Evolutionary conservation across 2,888 invertebrate species (phyloP).

Genomic region (Panopea generosa): DNA sequence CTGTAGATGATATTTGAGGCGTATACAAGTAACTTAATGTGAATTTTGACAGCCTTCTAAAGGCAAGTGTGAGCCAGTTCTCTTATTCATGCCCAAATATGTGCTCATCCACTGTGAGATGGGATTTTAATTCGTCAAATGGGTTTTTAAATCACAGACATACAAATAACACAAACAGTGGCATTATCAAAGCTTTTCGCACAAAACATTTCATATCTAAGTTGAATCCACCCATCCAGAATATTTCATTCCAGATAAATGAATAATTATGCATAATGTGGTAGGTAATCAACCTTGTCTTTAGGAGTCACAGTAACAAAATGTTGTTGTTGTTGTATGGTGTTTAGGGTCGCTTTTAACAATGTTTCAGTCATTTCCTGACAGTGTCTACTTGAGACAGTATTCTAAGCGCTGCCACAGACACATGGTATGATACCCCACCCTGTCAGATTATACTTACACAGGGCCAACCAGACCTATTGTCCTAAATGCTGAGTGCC

Average conservation of each 20-base stretch:
- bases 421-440: too few relatives aligned
- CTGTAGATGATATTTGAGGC: conserved; percentile 15
- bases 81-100: conserved; percentile 8
- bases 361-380: too few relatives aligned
- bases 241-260: conserved; percentile 7
- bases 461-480: too few relatives aligned
- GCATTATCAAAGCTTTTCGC: not conserved
- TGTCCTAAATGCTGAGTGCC: too few relatives aligned
- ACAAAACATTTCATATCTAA: not conserved
- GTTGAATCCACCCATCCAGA: conserved; percentile 6
- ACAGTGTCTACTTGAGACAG: too few relatives aligned
- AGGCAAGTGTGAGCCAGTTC: conserved; percentile 17
- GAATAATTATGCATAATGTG: too few relatives aligned
- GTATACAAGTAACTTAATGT: conserved; percentile 11
- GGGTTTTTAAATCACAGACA: conserved; percentile 33
- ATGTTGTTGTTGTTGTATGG: too few relatives aligned
- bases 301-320: too few relatives aligned
- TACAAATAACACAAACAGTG: conserved; percentile 10
- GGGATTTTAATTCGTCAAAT: conserved; percentile 29
- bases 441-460: too few relatives aligned
- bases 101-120: conserved; percentile 31
- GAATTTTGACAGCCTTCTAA: conserved; percentile 21
- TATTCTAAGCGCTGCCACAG: too few relatives aligned
- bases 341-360: too few relatives aligned
- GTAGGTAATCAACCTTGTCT: too few relatives aligned